A percentile compares a stretch with the other conserved stretches of the same genome.
phyloP scores from a whole-genome alignment of 2,888 invertebrate genomes.

The Orthosia gothica region DNA sequence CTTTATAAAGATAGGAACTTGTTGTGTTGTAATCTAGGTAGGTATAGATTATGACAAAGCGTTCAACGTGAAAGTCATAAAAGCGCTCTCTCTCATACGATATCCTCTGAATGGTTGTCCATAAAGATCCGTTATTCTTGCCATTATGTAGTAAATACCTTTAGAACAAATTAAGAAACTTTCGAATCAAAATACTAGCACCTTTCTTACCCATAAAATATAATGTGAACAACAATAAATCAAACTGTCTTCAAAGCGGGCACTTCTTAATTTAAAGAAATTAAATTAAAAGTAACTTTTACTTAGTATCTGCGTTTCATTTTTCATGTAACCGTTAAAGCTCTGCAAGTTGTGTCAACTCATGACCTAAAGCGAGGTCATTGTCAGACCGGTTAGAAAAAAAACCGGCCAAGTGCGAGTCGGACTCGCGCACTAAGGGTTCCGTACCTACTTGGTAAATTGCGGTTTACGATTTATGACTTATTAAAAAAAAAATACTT shows the following conservation, averaged over 20 bases:
- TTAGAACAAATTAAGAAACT: slow-evolving; percentile 64
- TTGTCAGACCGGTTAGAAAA: no score
- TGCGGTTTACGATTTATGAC: no score
- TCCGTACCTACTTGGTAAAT: no score
- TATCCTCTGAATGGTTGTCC: slow-evolving; percentile 53
- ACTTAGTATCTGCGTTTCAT: neutral
- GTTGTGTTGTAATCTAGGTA: slow-evolving; percentile 12
- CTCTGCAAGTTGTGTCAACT: no score
- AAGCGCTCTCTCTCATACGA: slow-evolving; percentile 57
- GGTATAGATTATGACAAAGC: slow-evolving; percentile 33
- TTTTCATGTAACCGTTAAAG: neutral
- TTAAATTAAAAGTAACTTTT: neutral
- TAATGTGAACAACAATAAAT: slow-evolving; percentile 64
- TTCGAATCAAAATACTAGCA: slow-evolving; percentile 65
- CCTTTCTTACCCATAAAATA: slow-evolving; percentile 37
- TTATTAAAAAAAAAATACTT: no score
- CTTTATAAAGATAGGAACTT: slow-evolving; percentile 3
- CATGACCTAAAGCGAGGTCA: no score
- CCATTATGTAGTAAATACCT: slow-evolving; percentile 36
- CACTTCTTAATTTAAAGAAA: slow-evolving; percentile 2
- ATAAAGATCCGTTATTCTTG: slow-evolving; percentile 50
- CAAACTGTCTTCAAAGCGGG: slow-evolving; percentile 59
- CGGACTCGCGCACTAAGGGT: no score
- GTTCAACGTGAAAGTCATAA: slow-evolving; percentile 58
- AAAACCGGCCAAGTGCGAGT: no score